These are phyloP conservation scores for Nibea albiflora DNA, from an alignment of 2,113 vertebrate genomes.

Conservation along the genomic window DNA sequence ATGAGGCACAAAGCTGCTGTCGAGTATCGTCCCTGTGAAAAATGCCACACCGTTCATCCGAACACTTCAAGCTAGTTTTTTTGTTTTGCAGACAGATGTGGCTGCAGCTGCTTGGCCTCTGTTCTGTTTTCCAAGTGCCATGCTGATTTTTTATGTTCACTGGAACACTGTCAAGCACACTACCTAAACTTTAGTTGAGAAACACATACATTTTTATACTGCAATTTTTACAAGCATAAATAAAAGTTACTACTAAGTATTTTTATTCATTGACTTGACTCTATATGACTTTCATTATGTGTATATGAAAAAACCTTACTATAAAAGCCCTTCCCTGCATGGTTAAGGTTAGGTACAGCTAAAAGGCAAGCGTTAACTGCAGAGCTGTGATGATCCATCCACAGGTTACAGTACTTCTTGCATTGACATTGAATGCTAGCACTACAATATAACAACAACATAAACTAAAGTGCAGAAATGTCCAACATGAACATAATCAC, in stretches of 20 bases:
- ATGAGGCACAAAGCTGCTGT: constrained; percentile 44
- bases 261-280: not conserved
- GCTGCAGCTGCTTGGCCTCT: not conserved
- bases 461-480: no score
- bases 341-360: no score
- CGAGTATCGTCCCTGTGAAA: not conserved
- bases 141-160: not conserved
- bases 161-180: not conserved
- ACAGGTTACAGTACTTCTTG: no score
- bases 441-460: no score
- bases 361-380: no score
- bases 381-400: no score
- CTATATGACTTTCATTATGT: not conserved
- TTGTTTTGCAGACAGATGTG: not conserved
- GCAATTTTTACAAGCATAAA: not conserved
- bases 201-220: not conserved
- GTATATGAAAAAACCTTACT: no score
- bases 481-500: no score
- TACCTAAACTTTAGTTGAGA: not conserved
- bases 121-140: not conserved
- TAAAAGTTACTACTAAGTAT: not conserved
- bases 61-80: constrained; percentile 1
- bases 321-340: no score
- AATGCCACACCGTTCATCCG: not conserved
- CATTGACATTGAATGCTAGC: no score